Evolutionary conservation across 2,797 vertebrate species (phyloP).

Genomic region (Alosa sapidissima): DNA sequence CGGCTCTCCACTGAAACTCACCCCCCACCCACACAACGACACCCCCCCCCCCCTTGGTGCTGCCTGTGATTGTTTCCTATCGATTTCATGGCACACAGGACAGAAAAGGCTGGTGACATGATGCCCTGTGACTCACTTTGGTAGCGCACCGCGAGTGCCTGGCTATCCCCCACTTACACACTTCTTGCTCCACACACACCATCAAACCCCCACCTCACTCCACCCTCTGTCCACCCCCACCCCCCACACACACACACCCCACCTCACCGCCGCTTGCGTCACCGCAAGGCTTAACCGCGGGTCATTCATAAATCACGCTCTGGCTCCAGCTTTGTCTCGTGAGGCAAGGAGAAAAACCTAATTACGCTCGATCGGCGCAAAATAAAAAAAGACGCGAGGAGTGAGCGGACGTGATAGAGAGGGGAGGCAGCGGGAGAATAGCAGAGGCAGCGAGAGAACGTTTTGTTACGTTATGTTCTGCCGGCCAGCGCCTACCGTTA

Average conservation of each 20-base stretch:
- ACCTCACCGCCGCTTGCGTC: conserved; percentile 54
- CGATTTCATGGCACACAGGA: conserved; percentile 13
- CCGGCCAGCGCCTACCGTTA: not conserved
- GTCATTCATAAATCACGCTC: conserved; percentile 75
- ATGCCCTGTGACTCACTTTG: conserved; percentile 7
- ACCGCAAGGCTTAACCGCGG: conserved; percentile 58
- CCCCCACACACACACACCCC: conserved; percentile 4
- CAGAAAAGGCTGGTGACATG: not conserved
- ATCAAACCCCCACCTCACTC: not conserved
- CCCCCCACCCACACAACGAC: not conserved
- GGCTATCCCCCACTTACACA: not conserved
- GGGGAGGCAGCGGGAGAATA: conserved; percentile 52
- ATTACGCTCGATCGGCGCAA: conserved; percentile 75
- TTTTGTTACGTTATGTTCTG: conserved; percentile 13
- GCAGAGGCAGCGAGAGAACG: conserved; percentile 36
- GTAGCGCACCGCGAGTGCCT: not conserved
- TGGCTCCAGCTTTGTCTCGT: conserved; percentile 70
- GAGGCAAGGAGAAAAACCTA: conserved; percentile 78
- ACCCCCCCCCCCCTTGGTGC: not conserved
- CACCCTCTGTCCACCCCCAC: not conserved
- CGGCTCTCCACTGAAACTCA: not conserved
- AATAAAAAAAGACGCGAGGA: conserved; percentile 24
- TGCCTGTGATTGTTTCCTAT: conserved; percentile 2
- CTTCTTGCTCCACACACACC: not conserved
- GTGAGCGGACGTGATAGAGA: conserved; percentile 46